Percentiles rank a stretch among this genome's conserved stretches.
Conservation (phyloP, 37 sponge, comb jelly and placozoan species). For the Beroe forskalii region DNA sequence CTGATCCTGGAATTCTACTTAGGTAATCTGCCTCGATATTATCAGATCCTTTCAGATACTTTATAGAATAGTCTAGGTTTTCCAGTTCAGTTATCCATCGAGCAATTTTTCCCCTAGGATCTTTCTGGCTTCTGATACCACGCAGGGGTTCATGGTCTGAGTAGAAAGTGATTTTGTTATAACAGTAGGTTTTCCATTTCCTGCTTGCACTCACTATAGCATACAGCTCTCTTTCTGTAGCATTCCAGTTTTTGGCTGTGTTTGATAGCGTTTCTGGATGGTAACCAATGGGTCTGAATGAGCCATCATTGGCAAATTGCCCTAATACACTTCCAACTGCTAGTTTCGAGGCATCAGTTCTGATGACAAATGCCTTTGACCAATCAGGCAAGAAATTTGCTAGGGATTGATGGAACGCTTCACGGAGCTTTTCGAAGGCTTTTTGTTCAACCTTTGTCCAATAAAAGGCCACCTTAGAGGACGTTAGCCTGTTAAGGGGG, state of each 20-base stretch:
- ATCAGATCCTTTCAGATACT: background rate
- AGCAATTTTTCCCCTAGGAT: background rate
- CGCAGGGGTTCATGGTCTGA: background rate
- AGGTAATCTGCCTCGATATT: background rate
- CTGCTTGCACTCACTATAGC: background rate
- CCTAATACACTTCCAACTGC: background rate
- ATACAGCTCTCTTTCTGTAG: constrained; percentile 12
- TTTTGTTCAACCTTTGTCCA: background rate
- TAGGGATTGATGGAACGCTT: background rate
- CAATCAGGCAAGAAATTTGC: background rate
- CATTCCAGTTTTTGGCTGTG: background rate
- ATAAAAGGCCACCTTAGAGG: background rate
- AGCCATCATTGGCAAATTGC: background rate
- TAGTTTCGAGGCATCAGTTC: background rate
- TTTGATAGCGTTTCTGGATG: background rate
- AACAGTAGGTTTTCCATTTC: background rate
- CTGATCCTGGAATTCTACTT: no score
- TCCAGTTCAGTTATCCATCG: background rate
- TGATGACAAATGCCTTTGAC: background rate
- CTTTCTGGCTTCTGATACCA: background rate
- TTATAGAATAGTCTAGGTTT: background rate
- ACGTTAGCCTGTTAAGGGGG: constrained; percentile 9
- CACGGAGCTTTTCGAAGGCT: background rate
- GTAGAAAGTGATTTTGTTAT: background rate
- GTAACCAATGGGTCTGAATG: background rate